These are phyloP conservation scores for Philypnodon macrostomus DNA, from an alignment of 2,797 vertebrate species.

Conservation along the genomic window DNA sequence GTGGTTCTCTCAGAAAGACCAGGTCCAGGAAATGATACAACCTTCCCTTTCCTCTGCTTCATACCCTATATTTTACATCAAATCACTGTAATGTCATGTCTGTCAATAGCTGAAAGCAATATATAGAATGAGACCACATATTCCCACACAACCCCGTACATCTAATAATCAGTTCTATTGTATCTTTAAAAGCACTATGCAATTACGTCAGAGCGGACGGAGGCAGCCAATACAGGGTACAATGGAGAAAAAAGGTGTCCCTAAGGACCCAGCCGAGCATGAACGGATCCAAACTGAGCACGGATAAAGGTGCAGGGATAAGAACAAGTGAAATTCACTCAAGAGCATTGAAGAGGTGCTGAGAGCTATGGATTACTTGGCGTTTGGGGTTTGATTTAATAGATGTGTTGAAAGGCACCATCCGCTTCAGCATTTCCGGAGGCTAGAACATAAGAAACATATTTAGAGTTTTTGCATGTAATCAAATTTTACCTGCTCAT, in stretches of 20 bases:
- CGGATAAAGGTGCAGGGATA: neutral
- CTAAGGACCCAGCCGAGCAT: constrained; percentile 13
- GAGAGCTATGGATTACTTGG: constrained; percentile 84
- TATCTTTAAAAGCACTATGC: constrained; percentile 28
- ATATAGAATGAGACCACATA: neutral
- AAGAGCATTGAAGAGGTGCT: neutral
- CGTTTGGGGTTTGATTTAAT: constrained; percentile 86
- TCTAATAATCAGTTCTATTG: constrained; percentile 4
- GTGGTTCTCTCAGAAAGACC: neutral
- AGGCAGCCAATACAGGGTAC: constrained; percentile 1
- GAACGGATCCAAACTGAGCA: constrained; percentile 13
- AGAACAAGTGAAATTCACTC: constrained; percentile 24
- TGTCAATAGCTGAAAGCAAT: constrained; percentile 6
- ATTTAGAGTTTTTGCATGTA: neutral
- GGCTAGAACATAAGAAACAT: constrained; percentile 82
- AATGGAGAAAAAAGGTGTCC: constrained; percentile 6
- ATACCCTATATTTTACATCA: neutral
- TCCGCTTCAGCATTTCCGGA: constrained; percentile 96
- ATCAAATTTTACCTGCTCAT: too few species aligned
- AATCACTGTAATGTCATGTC: neutral
- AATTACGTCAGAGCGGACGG: constrained; percentile 10
- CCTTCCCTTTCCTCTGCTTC: neutral
- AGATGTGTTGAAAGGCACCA: constrained; percentile 96
- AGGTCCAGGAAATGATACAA: neutral
- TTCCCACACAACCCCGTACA: too few species aligned